Evolutionary conservation across 2,797 vertebrate species (phyloP).

Genomic region (Galaxias olidus): DNA sequence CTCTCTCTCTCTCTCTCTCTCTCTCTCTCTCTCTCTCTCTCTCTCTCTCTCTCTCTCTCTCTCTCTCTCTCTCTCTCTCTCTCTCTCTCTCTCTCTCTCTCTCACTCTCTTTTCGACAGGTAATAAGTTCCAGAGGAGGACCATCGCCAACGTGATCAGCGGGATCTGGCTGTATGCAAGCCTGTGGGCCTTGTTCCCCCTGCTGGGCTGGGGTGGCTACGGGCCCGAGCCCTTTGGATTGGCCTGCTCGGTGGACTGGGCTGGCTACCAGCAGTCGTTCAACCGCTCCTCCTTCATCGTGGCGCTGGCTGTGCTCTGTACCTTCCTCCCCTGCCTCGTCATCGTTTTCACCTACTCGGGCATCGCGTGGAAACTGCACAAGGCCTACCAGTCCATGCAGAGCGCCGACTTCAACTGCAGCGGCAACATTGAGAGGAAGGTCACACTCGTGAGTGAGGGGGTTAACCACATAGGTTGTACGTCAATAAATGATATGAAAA

Average conservation of each 20-base stretch:
- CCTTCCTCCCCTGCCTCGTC: conserved; percentile 58
- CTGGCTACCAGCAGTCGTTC: conserved; percentile 54
- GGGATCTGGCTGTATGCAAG: conserved; percentile 62
- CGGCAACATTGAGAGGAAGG: conserved; percentile 59
- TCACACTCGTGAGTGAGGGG: conserved; percentile 58
- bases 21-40: too few relatives aligned
- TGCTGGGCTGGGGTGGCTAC: conserved; percentile 69
- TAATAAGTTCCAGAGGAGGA: conserved; percentile 53
- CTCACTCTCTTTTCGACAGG: conserved; percentile 39
- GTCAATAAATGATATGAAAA: too few relatives aligned
- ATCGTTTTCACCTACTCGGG: conserved; percentile 64
- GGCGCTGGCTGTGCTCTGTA: conserved; percentile 57
- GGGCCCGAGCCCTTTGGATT: conserved; percentile 67
- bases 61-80: too few relatives aligned
- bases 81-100: neutral
- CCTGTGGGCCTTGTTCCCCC: conserved; percentile 63
- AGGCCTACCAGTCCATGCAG: conserved; percentile 61
- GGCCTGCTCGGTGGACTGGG: conserved; percentile 68
- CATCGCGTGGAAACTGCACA: conserved; percentile 72
- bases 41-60: too few relatives aligned
- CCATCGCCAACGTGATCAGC: conserved; percentile 50
- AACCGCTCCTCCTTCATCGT: conserved; percentile 66
- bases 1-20: too few relatives aligned
- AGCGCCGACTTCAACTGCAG: conserved; percentile 49
- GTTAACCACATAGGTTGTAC: neutral